Evolutionary conservation across 2,888 invertebrate genomes (phyloP).

Genomic region (Xanthorhoe spadicearia): DNA sequence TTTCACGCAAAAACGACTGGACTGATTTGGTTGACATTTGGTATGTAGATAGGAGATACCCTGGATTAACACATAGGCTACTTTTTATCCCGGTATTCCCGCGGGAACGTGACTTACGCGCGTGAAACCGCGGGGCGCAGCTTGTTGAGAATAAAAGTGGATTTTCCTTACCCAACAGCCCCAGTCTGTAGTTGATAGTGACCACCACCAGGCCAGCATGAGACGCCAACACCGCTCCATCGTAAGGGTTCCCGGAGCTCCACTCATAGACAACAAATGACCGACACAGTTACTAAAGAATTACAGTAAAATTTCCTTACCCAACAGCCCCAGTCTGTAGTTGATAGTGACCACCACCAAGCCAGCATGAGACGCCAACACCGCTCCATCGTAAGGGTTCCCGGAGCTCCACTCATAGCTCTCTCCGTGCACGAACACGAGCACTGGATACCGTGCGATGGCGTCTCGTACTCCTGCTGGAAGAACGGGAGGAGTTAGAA

Average conservation of each 20-base stretch:
- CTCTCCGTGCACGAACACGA: conserved; percentile 97
- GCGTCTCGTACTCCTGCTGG: conserved; percentile 87
- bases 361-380: conserved; percentile 96
- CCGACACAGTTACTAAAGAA: no score
- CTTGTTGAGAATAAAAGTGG: not conserved
- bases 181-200: conserved; percentile 93
- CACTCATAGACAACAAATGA: no score
- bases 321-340: conserved; percentile 92
- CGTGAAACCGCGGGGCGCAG: no score
- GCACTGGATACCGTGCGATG: conserved; percentile 90
- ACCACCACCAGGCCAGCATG: conserved; percentile 96
- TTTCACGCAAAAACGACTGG: no score
- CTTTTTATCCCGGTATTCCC: no score
- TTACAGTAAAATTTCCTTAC: conserved; percentile 80
- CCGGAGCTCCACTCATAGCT: conserved; percentile 99
- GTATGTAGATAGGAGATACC: no score
- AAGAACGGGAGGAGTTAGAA: conserved; percentile 41
- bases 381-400: conserved; percentile 98
- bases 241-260: conserved; percentile 99
- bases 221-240: conserved; percentile 97
- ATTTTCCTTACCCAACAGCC: conserved; percentile 89
- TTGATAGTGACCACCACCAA: conserved; percentile 95
- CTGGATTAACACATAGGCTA: no score
- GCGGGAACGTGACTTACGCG: no score
- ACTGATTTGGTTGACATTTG: no score